These are phyloP conservation scores for Anolis carolinensis DNA, from an alignment of 2,113 vertebrate genomes.

Conservation along the genomic window DNA sequence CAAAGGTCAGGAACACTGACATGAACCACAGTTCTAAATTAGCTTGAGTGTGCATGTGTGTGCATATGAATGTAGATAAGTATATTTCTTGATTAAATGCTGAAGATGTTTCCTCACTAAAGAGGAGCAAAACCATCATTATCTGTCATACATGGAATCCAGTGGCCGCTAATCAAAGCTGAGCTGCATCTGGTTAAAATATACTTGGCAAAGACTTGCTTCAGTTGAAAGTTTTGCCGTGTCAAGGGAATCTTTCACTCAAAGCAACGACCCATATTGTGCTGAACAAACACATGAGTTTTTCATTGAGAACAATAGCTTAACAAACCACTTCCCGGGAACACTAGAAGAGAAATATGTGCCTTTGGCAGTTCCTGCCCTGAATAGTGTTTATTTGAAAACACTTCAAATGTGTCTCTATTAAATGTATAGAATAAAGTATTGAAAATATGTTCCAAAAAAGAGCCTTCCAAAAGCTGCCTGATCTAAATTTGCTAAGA, in stretches of 20 bases:
- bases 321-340: conserved; percentile 88
- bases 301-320: conserved; percentile 92
- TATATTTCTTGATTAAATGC: conserved; percentile 76
- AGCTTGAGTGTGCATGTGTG: conserved; percentile 60
- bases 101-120: conserved; percentile 75
- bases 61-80: not conserved
- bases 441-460: conserved; percentile 54
- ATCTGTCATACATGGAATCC: conserved; percentile 84
- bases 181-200: conserved; percentile 79
- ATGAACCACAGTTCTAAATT: conserved; percentile 72
- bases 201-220: conserved; percentile 80
- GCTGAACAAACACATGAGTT: conserved; percentile 90
- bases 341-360: conserved; percentile 80
- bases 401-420: conserved; percentile 72
- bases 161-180: conserved; percentile 81
- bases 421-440: conserved; percentile 64
- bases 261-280: conserved; percentile 83
- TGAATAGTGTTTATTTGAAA: conserved; percentile 79
- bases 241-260: conserved; percentile 87
- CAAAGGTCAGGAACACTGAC: conserved; percentile 77
- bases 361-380: conserved; percentile 79
- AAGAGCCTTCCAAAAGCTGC: conserved; percentile 44
- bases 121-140: conserved; percentile 79
- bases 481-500: conserved; percentile 54
- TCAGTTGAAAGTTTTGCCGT: conserved; percentile 84